Evolutionary conservation across 2,113 vertebrate species (phyloP), one percentile per base, ranked within the genome.

Genomic region (Probosciger aterrimus): DNA sequence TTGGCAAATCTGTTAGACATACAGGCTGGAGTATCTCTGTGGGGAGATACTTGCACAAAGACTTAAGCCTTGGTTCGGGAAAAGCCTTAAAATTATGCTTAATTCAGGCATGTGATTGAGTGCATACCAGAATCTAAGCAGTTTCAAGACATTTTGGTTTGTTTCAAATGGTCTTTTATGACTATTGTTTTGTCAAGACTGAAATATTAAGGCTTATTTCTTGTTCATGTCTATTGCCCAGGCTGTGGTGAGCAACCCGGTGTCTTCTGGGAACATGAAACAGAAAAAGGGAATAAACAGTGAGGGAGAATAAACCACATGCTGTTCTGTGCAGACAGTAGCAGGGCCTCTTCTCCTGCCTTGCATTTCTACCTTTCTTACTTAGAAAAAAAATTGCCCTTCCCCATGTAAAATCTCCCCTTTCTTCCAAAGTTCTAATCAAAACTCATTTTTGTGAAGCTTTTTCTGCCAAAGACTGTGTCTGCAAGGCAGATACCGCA

Each of bases 221-320:
- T 50, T 30, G 25, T 78, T 67, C 16, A 0, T 6, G 4, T 10
- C 57, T 59, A 59, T 22, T 59, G 33, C n/a, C 23, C 28, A 8
- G 6, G 6, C 47, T 43, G n/a, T 37, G 43, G 37, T 0, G 0
- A 43, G 73, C 1, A 19, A 64, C 10, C 10, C 10, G 1, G 31
- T 47, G 22, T 14, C 33, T 83, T 18, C 6, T 33, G 64, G 43
- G 28, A 81, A 59, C 6, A 1, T 4, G 6, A 14, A n/a, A n/a
- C 27, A 7, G 69, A 73, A 23, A 9, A 31, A 12, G 10, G 7
- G 43, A 15, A 3, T 18, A 25, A 22, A 13, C 7, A 4, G 16
- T 14, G 13, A 3, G 18, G 60, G 46, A 62, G 39, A 7, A 0
- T 18, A 35, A 25, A 4, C 44, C 0, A 1, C 1, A 5, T 18